These are phyloP conservation scores for Lamellibrachia satsuma DNA, from an alignment of 2,888 invertebrate genomes.

Conservation along the genomic window DNA sequence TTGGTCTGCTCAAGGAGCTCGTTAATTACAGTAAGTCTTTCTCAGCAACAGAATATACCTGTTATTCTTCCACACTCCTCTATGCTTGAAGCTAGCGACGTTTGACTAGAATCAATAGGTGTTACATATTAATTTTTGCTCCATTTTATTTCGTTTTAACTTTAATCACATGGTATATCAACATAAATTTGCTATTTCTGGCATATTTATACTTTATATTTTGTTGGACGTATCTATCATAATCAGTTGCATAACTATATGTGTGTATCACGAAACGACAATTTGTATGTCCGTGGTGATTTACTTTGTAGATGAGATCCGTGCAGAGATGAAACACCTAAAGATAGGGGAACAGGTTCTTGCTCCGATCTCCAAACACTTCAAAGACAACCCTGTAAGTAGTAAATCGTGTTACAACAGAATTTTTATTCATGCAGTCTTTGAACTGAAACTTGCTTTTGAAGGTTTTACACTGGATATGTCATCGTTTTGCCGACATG, in stretches of 20 bases:
- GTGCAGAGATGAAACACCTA: conserved; percentile 55
- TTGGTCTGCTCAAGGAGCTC: conserved; percentile 58
- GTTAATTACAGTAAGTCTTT: conserved; percentile 56
- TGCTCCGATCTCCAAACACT: conserved; percentile 58
- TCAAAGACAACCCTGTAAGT: conserved; percentile 49
- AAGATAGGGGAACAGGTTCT: conserved; percentile 52
- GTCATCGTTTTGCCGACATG: neutral
- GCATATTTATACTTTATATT: too few species aligned
- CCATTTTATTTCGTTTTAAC: too few species aligned
- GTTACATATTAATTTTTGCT: too few species aligned
- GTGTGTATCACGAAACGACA: too few species aligned
- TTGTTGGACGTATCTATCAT: too few species aligned
- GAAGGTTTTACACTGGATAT: neutral
- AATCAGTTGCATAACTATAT: too few species aligned
- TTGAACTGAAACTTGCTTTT: neutral
- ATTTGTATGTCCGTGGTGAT: neutral
- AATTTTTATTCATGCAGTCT: neutral
- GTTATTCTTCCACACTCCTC: neutral
- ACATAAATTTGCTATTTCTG: too few species aligned
- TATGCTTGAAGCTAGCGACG: too few species aligned
- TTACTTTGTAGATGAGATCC: conserved; percentile 53
- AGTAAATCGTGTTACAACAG: neutral
- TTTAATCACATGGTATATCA: too few species aligned
- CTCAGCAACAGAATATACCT: neutral
- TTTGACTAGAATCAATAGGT: too few species aligned